Evolutionary conservation across 2,113 vertebrate species (phyloP).

Genomic region (Todiramphus saurophagus): DNA sequence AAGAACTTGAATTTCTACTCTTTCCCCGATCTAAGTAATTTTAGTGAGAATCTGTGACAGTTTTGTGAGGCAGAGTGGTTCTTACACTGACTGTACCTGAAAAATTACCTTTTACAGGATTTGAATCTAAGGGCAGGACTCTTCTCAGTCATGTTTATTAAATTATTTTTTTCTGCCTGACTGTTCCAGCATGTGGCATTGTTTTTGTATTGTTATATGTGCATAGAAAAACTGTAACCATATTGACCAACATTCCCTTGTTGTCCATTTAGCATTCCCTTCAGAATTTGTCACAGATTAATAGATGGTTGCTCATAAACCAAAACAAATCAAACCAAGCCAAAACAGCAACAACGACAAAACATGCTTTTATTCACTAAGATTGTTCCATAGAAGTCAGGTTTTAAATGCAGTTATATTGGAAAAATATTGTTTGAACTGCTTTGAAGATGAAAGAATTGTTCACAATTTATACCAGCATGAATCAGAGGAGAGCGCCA

Average conservation of each 20-base stretch:
- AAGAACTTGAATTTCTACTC: background rate
- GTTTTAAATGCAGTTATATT: background rate
- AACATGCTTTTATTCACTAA: background rate
- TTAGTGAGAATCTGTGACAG: background rate
- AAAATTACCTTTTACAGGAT: background rate
- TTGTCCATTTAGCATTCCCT: background rate
- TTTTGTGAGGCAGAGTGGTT: constrained; percentile 16
- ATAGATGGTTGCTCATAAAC: background rate
- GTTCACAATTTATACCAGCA: background rate
- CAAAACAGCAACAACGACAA: background rate
- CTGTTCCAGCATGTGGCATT: background rate
- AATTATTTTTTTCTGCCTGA: background rate
- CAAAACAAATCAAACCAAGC: background rate
- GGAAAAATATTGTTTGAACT: background rate
- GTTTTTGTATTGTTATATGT: background rate
- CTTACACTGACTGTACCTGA: background rate
- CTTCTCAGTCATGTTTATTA: background rate
- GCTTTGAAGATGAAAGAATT: background rate
- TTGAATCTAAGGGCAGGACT: background rate
- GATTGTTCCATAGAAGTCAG: background rate
- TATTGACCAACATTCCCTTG: background rate
- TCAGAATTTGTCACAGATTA: background rate
- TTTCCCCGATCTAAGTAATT: background rate
- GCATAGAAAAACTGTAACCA: background rate
- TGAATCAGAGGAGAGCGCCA: background rate